Conservation (phyloP, 53 echinoderm and acorn worm species). For the Temnopleurus reevesii region DNA sequence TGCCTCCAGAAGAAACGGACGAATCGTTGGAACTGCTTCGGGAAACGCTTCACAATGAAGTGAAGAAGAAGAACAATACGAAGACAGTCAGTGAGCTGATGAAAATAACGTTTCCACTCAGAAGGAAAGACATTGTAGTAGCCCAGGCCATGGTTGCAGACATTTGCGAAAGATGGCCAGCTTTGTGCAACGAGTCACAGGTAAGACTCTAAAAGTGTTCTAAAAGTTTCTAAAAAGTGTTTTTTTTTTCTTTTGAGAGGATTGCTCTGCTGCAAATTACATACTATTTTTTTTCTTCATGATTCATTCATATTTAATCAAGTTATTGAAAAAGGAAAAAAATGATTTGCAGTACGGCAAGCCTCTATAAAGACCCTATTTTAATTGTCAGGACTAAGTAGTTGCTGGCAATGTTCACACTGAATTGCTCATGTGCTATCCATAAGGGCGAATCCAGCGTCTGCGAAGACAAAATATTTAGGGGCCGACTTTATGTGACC, state of each 20-base stretch:
- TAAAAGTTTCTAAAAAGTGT: neutral
- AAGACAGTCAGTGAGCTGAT: slow-evolving; percentile 53
- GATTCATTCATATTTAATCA: slow-evolving; percentile 35
- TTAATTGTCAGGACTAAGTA: too few relatives aligned
- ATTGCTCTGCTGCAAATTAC: slow-evolving; percentile 15
- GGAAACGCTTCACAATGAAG: slow-evolving; percentile 46
- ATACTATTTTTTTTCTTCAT: slow-evolving; percentile 15
- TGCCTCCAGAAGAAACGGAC: slow-evolving; percentile 52
- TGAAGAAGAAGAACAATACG: slow-evolving; percentile 61
- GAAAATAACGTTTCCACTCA: slow-evolving; percentile 62
- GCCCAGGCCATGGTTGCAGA: slow-evolving; percentile 52
- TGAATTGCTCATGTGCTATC: too few relatives aligned
- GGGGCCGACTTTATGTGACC: too few relatives aligned
- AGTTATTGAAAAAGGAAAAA: too few relatives aligned
- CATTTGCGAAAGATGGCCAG: slow-evolving; percentile 68
- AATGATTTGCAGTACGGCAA: too few relatives aligned
- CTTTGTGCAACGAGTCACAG: slow-evolving; percentile 62
- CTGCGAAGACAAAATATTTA: too few relatives aligned
- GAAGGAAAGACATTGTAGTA: slow-evolving; percentile 67
- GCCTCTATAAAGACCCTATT: too few relatives aligned
- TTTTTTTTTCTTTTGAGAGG: slow-evolving; percentile 38
- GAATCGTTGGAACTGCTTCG: slow-evolving; percentile 53
- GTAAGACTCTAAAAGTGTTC: slow-evolving; percentile 53
- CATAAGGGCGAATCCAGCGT: too few relatives aligned
- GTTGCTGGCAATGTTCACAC: too few relatives aligned